These are phyloP conservation scores for Dicycla oo DNA, from an alignment of 2,888 invertebrate genomes.

Conservation along the genomic window DNA sequence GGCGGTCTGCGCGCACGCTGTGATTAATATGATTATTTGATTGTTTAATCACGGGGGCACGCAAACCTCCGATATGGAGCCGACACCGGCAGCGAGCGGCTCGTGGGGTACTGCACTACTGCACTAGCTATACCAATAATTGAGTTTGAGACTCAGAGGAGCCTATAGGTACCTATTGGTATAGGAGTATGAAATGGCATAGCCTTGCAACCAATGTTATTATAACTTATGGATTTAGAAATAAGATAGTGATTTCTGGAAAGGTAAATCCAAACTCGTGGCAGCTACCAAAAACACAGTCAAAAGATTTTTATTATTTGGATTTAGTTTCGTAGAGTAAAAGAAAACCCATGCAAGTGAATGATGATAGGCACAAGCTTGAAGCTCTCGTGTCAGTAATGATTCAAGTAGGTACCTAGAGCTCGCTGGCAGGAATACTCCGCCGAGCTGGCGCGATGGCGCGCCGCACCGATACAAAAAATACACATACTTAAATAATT, in stretches of 20 bases:
- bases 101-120: neutral
- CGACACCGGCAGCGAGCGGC: conserved; percentile 1
- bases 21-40: conserved; percentile 80
- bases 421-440: conserved; percentile 34
- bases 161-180: too few species aligned
- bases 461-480: conserved; percentile 47
- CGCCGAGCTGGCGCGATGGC: conserved; percentile 53
- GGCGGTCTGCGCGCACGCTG: conserved; percentile 53
- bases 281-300: neutral
- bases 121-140: conserved; percentile 7
- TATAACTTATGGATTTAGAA: neutral
- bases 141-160: conserved; percentile 13
- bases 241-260: neutral
- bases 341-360: neutral
- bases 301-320: neutral
- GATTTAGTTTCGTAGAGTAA: neutral
- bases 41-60: conserved; percentile 72
- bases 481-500: conserved; percentile 55
- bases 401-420: conserved; percentile 5
- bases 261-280: neutral
- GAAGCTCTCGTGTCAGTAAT: neutral
- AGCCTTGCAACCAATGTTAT: too few species aligned
- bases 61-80: conserved; percentile 54
- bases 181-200: too few species aligned
- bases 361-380: neutral